Evolutionary conservation across 2,113 vertebrate species (phyloP), one percentile per base, ranked within the genome.

Genomic region (Stegastes partitus): DNA sequence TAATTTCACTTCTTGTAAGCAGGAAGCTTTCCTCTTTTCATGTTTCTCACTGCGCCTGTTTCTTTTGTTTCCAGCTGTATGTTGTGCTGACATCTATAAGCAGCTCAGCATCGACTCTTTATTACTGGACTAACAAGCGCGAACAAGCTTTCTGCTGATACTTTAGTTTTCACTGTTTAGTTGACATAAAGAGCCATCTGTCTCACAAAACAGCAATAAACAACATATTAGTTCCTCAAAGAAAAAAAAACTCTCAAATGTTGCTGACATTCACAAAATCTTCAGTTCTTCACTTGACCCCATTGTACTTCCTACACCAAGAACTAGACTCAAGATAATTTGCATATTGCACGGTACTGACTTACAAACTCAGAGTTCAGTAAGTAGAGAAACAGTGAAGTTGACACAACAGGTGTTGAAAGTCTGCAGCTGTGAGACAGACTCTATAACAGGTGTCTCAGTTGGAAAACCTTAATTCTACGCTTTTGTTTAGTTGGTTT

Each of bases 51-150:
- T 9, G 2, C 8, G 16, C 19, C 5, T 10, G 18, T 42, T 0
- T 42, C 34, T 8, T 28, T 72, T 64, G 18, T 31, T 68, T 2
- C 28, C 2, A 2, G 0, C 18, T 58, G 70, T 45, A 37, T 31
- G 55, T 77, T 19, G 39, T 39, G 51, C 56, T 23, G 18, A 57
- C 4, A 63, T 74, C 8, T 34, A 65, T 58, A 75, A 70, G 62
- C n/a, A 42, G 55, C n/a, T 65, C n/a, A 39, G 31, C 1, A 62
- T 34, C 18, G 25, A 74, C 47, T 56, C 57, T 62, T 57, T 63
- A 62, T 25, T 21, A 44, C 7, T 15, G 7, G 47, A 37, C n/a
- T 53, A 74, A 74, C 22, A 28, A 44, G 42, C 59, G 55, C 23
- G 11, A 3, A 19, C 3, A 50, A 11, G 14, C 37, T 57, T 28